Evolutionary conservation across 2,888 invertebrate genomes (phyloP), one percentile per base, ranked within the genome.

Genomic region (Ectemnius lituratus): DNA sequence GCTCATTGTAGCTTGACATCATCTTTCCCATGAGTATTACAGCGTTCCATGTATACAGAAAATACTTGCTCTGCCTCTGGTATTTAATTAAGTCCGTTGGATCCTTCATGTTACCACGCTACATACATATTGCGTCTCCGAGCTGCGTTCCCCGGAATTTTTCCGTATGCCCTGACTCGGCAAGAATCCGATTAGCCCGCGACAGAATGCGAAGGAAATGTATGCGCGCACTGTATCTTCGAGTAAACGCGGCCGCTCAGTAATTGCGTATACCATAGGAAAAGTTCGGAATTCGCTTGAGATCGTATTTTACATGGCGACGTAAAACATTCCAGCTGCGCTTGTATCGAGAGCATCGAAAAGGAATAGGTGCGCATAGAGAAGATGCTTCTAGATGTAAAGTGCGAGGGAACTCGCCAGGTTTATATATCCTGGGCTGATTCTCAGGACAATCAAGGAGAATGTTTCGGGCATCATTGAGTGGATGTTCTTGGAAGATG

Each of bases 151-250:
- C 11, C 14, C 16, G 20, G 56, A 73, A 75, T 73, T 75, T 75
- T 62, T 56, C 67, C 65, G 56, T 18, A n/a, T 18, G 18, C 23
- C 49, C 11, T 20, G 11, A 37, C 37, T 37, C 57, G 64, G 58
- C 62, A 75, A 73, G 69, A 73, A 73, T 73, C 66, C 59, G 61
- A 75, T 73, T 62, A 69, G 57, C 58, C 63, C 28, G 57, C 60
- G 70, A 63, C 62, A 14, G 62, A 56, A 59, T 67, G 37, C 37
- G 37, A 37, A 62, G 28, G 71, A 57, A 46, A 46, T 18, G 13
- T 46, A 14, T 56, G 56, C 45, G 45, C 27, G 52, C 57, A 28
- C 62, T 64, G 63, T 62, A 58, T 37, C 61, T 65, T 73, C 57
- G 23, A 57, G 71, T 71, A 62, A 73, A 73, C 37, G 37, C 37